These are phyloP conservation scores for Cassiopea xamachana DNA, from an alignment of 30 jellyfish, hydroid and myxozoan genomes.

Conservation along the genomic window DNA sequence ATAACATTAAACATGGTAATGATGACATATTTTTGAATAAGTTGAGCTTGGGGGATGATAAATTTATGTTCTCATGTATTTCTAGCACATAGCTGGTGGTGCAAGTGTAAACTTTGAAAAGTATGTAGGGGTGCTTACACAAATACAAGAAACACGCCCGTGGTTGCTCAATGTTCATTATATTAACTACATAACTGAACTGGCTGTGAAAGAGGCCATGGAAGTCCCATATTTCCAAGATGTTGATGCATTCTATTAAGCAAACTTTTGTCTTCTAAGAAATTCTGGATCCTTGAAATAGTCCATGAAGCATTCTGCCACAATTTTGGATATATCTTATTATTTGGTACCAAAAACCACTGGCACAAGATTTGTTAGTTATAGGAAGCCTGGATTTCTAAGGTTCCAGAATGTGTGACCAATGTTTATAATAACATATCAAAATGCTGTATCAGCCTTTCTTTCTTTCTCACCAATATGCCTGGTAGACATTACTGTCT, in stretches of 20 bases:
- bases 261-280: background rate
- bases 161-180: slow-evolving; percentile 37
- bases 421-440: no score
- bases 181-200: slow-evolving; percentile 65
- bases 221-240: background rate
- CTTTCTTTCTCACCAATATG: no score
- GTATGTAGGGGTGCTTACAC: slow-evolving; percentile 41
- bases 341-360: slow-evolving; percentile 4
- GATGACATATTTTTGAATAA: slow-evolving; percentile 25
- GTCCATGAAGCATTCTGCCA: background rate
- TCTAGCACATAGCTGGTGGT: background rate
- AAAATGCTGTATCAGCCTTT: no score
- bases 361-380: background rate
- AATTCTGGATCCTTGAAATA: background rate
- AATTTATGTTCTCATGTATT: background rate
- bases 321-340: background rate
- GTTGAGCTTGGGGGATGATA: background rate
- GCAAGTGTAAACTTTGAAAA: slow-evolving; percentile 41
- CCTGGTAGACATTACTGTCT: no score
- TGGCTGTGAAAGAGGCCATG: slow-evolving; percentile 39
- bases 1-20: slow-evolving; percentile 44
- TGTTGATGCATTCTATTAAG: slow-evolving; percentile 14
- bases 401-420: no score
- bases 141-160: slow-evolving; percentile 20
- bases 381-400: no score